Evolutionary conservation across 2,888 invertebrate genomes (phyloP).

Genomic region (Cenopis cana): DNA sequence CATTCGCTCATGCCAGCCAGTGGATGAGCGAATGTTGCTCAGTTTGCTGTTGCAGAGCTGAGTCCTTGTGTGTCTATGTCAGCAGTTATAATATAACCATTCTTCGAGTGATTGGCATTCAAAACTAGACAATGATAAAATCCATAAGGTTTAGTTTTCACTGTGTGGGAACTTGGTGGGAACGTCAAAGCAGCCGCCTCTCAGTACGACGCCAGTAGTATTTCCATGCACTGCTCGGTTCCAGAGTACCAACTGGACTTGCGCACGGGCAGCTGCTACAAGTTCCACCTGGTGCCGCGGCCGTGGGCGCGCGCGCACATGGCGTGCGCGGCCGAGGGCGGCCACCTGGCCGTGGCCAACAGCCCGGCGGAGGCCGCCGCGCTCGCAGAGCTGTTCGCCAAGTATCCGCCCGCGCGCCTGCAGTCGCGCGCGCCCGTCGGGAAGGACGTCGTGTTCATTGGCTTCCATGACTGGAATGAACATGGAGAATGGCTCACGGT

Average conservation of each 20-base stretch:
- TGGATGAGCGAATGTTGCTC: too few species aligned
- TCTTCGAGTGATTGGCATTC: too few species aligned
- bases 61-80: too few species aligned
- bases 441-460: conserved; percentile 36
- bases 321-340: conserved; percentile 45
- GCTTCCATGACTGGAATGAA: conserved; percentile 38
- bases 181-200: too few species aligned
- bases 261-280: conserved; percentile 44
- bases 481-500: conserved; percentile 42
- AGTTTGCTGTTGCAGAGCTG: too few species aligned
- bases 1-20: too few species aligned
- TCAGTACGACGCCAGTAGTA: too few species aligned
- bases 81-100: too few species aligned
- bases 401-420: conserved; percentile 8
- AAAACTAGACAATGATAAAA: not conserved
- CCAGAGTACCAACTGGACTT: conserved; percentile 34
- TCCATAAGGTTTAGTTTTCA: not conserved
- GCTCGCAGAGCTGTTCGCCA: conserved; percentile 28
- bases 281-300: conserved; percentile 42
- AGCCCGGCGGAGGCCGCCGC: conserved; percentile 31
- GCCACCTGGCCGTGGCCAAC: conserved; percentile 38
- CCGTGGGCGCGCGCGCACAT: conserved; percentile 41
- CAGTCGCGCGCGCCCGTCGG: conserved; percentile 10
- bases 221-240: not conserved
- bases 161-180: too few species aligned